Evolutionary conservation across 2,113 vertebrate species (phyloP).

Genomic region (Delphinus delphis): DNA sequence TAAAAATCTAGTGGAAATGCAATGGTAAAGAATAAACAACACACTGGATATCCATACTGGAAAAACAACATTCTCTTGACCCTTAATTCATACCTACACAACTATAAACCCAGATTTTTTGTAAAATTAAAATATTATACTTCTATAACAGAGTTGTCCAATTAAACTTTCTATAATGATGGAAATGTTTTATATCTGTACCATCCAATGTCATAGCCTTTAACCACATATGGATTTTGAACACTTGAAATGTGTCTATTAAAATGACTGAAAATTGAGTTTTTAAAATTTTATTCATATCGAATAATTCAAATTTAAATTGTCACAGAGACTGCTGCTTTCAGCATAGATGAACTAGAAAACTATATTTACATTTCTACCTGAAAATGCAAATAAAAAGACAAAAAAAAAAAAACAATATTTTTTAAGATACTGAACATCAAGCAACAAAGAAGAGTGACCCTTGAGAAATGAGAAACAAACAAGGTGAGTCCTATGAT

Average conservation of each 20-base stretch:
- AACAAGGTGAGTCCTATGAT: no score
- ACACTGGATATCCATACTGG: background rate
- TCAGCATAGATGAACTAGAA: background rate
- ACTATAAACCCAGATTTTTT: background rate
- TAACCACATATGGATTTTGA: background rate
- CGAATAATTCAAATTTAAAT: conserved; percentile 20
- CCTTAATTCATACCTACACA: background rate
- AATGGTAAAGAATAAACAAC: background rate
- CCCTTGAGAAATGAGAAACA: background rate
- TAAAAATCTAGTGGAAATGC: background rate
- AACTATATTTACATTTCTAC: background rate
- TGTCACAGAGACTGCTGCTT: background rate
- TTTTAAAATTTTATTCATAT: background rate
- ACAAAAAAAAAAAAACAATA: background rate
- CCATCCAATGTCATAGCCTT: background rate
- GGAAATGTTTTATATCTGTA: background rate
- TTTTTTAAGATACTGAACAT: background rate
- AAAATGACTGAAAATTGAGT: background rate
- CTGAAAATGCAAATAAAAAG: background rate
- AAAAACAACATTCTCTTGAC: background rate
- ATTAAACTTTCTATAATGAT: background rate
- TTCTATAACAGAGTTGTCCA: background rate
- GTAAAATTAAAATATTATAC: background rate
- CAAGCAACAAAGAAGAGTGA: background rate
- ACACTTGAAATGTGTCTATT: background rate